Percentiles rank a stretch among this genome's conserved stretches.
phyloP scores from a whole-genome alignment of 2,888 invertebrate species.

The Morpho achilles region DNA sequence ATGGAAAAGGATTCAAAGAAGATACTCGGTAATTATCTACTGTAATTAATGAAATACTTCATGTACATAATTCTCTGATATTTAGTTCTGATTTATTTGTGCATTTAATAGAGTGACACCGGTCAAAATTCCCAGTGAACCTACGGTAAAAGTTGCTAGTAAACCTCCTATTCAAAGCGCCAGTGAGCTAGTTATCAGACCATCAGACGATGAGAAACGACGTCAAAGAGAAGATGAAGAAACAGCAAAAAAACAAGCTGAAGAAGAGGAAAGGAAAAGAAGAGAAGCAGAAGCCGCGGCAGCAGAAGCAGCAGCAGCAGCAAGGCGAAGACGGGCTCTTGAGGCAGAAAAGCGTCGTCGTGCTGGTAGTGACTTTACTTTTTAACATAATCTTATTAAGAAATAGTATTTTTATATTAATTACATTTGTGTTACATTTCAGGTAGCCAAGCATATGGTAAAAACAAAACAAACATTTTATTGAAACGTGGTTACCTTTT shows the following conservation, averaged over 20 bases:
- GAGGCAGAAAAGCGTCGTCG: slow-evolving; percentile 1
- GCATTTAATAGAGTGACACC: background rate
- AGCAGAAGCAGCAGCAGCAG: background rate
- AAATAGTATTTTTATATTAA: no score
- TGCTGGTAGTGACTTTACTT: background rate
- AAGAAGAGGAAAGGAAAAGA: background rate
- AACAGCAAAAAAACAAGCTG: background rate
- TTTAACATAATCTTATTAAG: no score
- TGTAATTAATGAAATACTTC: background rate
- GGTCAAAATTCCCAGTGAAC: background rate
- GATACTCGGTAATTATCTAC: background rate
- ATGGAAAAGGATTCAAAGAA: background rate
- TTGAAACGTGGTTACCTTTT: no score
- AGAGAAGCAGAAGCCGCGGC: slow-evolving; percentile 1
- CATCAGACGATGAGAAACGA: slow-evolving; percentile 1
- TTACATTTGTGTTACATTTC: background rate
- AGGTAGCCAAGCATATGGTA: slow-evolving; percentile 11
- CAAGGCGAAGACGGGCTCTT: background rate
- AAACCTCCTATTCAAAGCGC: background rate
- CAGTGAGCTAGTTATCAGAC: background rate
- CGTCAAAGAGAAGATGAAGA: slow-evolving; percentile 3
- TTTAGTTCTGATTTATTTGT: no score
- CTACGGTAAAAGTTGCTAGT: background rate
- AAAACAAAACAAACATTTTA: no score
- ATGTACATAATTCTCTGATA: no score